These are phyloP conservation scores for Xyrichtys novacula DNA, from an alignment of 2,797 vertebrate genomes.

Conservation along the genomic window DNA sequence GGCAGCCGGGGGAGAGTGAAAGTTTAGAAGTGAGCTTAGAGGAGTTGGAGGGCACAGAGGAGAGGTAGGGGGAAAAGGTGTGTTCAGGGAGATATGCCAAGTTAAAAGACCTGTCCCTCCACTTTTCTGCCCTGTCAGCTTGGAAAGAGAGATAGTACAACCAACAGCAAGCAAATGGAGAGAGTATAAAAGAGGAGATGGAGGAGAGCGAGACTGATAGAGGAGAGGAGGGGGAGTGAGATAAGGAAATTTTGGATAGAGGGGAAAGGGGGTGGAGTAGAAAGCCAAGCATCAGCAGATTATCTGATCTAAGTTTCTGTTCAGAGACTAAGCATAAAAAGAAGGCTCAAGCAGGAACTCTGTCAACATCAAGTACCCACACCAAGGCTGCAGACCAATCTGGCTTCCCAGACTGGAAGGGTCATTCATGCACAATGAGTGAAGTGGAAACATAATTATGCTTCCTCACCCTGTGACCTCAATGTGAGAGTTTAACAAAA, in stretches of 20 bases:
- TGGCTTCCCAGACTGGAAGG: background rate
- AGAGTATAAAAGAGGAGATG: slow-evolving; percentile 52
- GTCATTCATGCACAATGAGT: background rate
- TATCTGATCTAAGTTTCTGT: slow-evolving; percentile 59
- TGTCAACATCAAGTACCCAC: background rate
- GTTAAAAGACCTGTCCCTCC: slow-evolving; percentile 65
- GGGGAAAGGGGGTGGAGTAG: slow-evolving; percentile 28
- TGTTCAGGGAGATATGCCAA: slow-evolving; percentile 72
- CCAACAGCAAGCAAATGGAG: slow-evolving; percentile 59
- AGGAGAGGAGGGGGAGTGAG: slow-evolving; percentile 27
- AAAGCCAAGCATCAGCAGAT: slow-evolving; percentile 51
- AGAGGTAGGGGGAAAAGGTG: slow-evolving; percentile 58
- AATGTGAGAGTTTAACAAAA: slow-evolving; percentile 19
- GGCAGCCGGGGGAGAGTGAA: slow-evolving; percentile 35
- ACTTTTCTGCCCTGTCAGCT: slow-evolving; percentile 76
- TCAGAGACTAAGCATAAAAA: slow-evolving; percentile 30
- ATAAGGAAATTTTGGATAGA: slow-evolving; percentile 57
- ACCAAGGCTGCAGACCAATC: background rate
- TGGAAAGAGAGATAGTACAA: slow-evolving; percentile 56
- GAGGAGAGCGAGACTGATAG: slow-evolving; percentile 55
- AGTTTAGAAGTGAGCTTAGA: slow-evolving; percentile 56
- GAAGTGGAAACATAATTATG: slow-evolving; percentile 29
- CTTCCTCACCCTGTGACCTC: slow-evolving; percentile 19
- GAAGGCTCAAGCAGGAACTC: slow-evolving; percentile 2
- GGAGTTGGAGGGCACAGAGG: slow-evolving; percentile 56